Conservation (phyloP, 2,888 invertebrate genomes). For the Auanema freiburgensis region DNA sequence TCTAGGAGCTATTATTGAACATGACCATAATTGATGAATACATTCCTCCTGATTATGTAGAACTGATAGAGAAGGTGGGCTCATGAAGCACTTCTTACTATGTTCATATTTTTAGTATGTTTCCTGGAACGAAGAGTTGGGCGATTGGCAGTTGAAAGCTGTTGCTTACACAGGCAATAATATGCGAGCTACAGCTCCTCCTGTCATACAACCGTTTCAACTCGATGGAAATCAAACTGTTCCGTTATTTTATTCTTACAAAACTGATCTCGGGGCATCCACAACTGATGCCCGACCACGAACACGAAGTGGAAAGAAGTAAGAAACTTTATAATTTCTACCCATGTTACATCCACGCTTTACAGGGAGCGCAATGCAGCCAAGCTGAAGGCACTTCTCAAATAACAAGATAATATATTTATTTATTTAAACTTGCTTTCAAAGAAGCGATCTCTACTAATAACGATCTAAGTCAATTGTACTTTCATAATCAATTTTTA, state of each 20-base stretch:
- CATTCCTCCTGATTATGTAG: conserved; percentile 90
- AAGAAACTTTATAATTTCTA: conserved; percentile 19
- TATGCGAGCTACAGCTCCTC: conserved; percentile 73
- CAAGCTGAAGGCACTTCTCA: conserved; percentile 48
- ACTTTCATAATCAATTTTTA: too few species aligned
- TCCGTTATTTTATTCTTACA: conserved; percentile 41
- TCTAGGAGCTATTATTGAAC: conserved; percentile 81
- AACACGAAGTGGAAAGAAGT: conserved; percentile 36
- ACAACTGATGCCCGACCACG: conserved; percentile 22
- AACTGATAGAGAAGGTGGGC: conserved; percentile 65
- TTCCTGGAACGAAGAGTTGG: conserved; percentile 96
- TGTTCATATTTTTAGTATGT: conserved; percentile 71
- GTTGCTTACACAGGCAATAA: conserved; percentile 99
- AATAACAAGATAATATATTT: conserved; percentile 66
- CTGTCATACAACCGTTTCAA: conserved; percentile 16
- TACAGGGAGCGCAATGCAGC: conserved; percentile 53
- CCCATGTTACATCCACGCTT: conserved; percentile 10
- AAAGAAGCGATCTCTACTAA: conserved; percentile 1
- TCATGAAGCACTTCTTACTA: background rate
- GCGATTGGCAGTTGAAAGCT: conserved; percentile 96
- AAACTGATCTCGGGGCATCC: conserved; percentile 30
- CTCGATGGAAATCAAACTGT: conserved; percentile 29
- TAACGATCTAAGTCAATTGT: too few species aligned
- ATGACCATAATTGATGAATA: conserved; percentile 87
- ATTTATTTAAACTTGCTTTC: conserved; percentile 18